Evolutionary conservation across 1,140 invertebrate genomes (phyloP).

Genomic region (Neuroterus valhalla): DNA sequence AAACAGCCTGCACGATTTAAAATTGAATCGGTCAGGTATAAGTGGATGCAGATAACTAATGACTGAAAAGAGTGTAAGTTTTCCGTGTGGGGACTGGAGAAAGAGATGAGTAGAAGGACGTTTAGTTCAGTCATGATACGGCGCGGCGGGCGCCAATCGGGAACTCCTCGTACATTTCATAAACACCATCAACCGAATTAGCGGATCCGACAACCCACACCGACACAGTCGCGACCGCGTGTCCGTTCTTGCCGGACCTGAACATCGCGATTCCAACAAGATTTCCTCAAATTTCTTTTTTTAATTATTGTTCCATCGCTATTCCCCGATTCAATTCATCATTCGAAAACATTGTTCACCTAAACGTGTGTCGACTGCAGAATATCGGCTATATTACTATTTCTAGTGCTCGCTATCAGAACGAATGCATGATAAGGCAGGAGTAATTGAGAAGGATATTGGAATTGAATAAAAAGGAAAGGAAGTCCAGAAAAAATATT

Average conservation of each 20-base stretch:
- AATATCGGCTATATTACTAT: background rate
- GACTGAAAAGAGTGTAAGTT: background rate
- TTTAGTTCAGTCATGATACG: too few species aligned
- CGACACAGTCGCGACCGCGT: conserved; percentile 14
- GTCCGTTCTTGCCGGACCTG: conserved; percentile 7
- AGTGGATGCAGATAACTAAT: background rate
- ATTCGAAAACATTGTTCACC: background rate
- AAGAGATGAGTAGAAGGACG: background rate
- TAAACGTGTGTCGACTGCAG: background rate
- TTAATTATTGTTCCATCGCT: background rate
- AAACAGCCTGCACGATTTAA: too few species aligned
- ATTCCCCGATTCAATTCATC: background rate
- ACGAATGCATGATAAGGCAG: background rate
- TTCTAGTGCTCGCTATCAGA: background rate
- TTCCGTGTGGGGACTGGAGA: conserved; percentile 1
- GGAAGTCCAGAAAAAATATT: background rate
- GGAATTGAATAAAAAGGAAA: background rate
- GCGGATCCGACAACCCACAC: too few species aligned
- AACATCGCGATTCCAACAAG: too few species aligned
- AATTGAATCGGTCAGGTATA: too few species aligned
- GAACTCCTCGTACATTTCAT: background rate
- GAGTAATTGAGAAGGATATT: background rate
- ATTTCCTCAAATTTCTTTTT: conserved; percentile 17
- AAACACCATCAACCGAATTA: too few species aligned
- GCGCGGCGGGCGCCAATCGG: conserved; percentile 1